Evolutionary conservation across 2,797 vertebrate species (phyloP).

Genomic region (Harpagifer antarcticus): DNA sequence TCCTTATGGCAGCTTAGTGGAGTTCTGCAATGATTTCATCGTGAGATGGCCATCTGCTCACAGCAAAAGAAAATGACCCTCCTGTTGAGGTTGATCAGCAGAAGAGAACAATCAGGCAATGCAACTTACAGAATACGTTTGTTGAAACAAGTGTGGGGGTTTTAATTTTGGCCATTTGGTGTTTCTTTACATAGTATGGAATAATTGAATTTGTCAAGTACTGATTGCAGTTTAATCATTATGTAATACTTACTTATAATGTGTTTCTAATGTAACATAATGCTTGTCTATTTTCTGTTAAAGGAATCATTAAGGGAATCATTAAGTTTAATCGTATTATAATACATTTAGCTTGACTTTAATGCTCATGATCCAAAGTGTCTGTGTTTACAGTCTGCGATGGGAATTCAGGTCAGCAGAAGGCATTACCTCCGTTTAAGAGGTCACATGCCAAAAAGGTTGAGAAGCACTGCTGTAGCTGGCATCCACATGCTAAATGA

Average conservation of each 20-base stretch:
- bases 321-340: conserved; percentile 29
- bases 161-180: conserved; percentile 13
- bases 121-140: conserved; percentile 16
- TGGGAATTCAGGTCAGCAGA: conserved; percentile 6
- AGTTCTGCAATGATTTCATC: conserved; percentile 64
- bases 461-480: conserved; percentile 3
- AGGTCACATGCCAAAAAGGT: conserved; percentile 20
- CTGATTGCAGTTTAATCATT: neutral
- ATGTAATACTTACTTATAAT: neutral
- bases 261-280: neutral
- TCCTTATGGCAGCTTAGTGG: conserved; percentile 38
- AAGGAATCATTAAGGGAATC: conserved; percentile 37
- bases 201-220: neutral
- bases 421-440: conserved; percentile 6
- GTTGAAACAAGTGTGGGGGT: neutral
- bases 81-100: conserved; percentile 30
- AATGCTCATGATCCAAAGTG: neutral
- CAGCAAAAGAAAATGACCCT: conserved; percentile 25
- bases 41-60: conserved; percentile 59
- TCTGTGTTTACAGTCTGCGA: conserved; percentile 4
- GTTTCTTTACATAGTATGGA: neutral
- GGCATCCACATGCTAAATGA: conserved; percentile 51
- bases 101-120: conserved; percentile 21
- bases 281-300: neutral
- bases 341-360: conserved; percentile 21